These are phyloP conservation scores for Panulirus ornatus DNA, from an alignment of 1,140 invertebrate genomes.

Conservation along the genomic window DNA sequence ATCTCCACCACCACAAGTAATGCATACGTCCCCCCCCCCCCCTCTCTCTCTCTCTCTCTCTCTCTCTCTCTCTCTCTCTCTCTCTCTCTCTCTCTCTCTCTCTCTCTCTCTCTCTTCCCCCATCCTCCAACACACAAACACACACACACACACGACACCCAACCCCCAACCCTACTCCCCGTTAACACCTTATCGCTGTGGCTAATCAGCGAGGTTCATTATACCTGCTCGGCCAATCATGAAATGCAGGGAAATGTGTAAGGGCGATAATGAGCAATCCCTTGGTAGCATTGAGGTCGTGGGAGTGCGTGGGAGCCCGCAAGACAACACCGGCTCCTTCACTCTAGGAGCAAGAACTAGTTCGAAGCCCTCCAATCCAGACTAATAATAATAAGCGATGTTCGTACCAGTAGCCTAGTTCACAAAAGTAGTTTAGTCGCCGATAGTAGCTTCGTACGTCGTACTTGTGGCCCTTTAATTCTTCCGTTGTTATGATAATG, in stretches of 20 bases:
- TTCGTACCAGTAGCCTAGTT: too few relatives aligned
- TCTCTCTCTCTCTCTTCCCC: neutral
- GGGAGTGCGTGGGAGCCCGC: too few relatives aligned
- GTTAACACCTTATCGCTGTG: neutral
- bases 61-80: neutral
- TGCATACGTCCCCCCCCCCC: neutral
- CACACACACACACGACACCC: neutral
- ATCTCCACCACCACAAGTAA: neutral
- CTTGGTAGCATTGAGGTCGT: neutral
- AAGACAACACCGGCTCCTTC: neutral
- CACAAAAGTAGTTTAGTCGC: too few relatives aligned
- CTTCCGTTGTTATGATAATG: too few relatives aligned
- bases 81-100: neutral
- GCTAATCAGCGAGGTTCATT: neutral
- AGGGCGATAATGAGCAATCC: neutral
- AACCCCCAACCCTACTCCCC: neutral
- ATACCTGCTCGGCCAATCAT: neutral
- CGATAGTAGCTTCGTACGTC: too few relatives aligned
- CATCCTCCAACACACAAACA: neutral
- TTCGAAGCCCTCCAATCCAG: too few relatives aligned
- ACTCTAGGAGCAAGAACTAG: too few relatives aligned
- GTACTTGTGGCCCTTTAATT: too few relatives aligned
- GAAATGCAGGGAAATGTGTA: neutral
- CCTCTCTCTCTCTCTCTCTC: neutral
- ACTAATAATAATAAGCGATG: too few relatives aligned